Percentiles rank a stretch among this genome's conserved stretches.
Evolutionary conservation across 2,888 invertebrate species (phyloP).

Genomic region (Eretmocerus hayati): DNA sequence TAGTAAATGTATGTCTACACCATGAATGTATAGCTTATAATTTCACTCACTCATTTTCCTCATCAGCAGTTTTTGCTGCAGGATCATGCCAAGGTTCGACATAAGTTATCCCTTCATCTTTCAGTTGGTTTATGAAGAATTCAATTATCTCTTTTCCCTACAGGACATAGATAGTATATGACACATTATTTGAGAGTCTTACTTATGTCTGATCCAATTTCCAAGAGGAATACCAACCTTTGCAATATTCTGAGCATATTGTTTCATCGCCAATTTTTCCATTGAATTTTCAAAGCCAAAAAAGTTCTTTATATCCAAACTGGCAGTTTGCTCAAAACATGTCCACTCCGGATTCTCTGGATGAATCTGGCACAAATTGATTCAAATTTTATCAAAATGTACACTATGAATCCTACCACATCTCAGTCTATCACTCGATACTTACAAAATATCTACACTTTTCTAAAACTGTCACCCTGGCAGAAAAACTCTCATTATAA

Average conservation of each 20-base stretch:
- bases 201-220: too few species aligned
- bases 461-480: slow-evolving; percentile 77
- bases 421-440: slow-evolving; percentile 27
- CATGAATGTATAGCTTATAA: neutral
- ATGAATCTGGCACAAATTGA: slow-evolving; percentile 60
- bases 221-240: slow-evolving; percentile 49
- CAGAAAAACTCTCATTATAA: slow-evolving; percentile 83
- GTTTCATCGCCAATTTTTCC: slow-evolving; percentile 93
- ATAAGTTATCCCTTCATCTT: slow-evolving; percentile 64
- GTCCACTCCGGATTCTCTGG: slow-evolving; percentile 93
- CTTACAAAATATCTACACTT: slow-evolving; percentile 82
- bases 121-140: slow-evolving; percentile 72
- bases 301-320: slow-evolving; percentile 88
- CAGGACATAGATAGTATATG: too few species aligned
- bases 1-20: neutral
- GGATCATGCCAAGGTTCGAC: slow-evolving; percentile 57
- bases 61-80: slow-evolving; percentile 7
- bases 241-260: slow-evolving; percentile 80
- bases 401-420: neutral
- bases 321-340: slow-evolving; percentile 89
- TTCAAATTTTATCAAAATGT: neutral
- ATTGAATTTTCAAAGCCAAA: slow-evolving; percentile 91
- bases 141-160: slow-evolving; percentile 93
- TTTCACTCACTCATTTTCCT: slow-evolving; percentile 11
- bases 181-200: too few species aligned